Conservation (phyloP, 2,888 invertebrate species). For the Iselma pallidipennis region DNA sequence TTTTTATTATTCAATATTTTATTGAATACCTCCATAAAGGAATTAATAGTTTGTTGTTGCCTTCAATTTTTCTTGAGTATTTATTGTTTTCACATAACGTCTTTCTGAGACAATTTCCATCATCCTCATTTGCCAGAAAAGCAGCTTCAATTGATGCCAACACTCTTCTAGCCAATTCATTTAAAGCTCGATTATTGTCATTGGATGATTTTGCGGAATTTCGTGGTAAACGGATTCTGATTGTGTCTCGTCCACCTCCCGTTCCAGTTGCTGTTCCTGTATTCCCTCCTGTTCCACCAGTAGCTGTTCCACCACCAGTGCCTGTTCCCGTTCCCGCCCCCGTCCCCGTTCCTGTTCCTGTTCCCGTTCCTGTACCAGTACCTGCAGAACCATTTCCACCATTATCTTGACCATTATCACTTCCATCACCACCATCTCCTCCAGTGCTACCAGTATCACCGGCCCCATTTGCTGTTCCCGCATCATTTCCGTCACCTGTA, state of each 20-base stretch:
- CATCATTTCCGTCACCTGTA: slow-evolving; percentile 19
- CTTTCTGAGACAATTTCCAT: slow-evolving; percentile 65
- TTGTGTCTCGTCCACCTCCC: slow-evolving; percentile 3
- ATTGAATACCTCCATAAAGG: slow-evolving; percentile 73
- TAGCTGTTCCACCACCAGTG: slow-evolving; percentile 4
- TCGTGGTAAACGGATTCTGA: slow-evolving; percentile 5
- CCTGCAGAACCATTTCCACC: slow-evolving; percentile 13
- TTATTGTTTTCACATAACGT: slow-evolving; percentile 71
- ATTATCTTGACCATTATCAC: background rate
- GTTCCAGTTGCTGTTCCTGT: slow-evolving; percentile 27
- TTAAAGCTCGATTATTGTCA: slow-evolving; percentile 54
- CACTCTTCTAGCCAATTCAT: slow-evolving; percentile 62
- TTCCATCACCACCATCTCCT: slow-evolving; percentile 19
- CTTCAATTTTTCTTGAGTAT: slow-evolving; percentile 60
- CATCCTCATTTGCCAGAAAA: slow-evolving; percentile 58
- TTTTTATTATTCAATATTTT: background rate
- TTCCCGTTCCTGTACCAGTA: slow-evolving; percentile 11
- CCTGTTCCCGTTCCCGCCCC: slow-evolving; percentile 7
- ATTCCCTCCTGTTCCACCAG: slow-evolving; percentile 2
- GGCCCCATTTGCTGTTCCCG: slow-evolving; percentile 8
- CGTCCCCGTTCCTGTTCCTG: slow-evolving; percentile 18
- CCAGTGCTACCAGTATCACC: slow-evolving; percentile 52
- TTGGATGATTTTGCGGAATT: slow-evolving; percentile 32
- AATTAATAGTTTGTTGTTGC: slow-evolving; percentile 68
- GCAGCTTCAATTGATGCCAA: slow-evolving; percentile 63